Conservation (phyloP, 2,113 vertebrate species). For the Sakesphorus luctuosus region DNA sequence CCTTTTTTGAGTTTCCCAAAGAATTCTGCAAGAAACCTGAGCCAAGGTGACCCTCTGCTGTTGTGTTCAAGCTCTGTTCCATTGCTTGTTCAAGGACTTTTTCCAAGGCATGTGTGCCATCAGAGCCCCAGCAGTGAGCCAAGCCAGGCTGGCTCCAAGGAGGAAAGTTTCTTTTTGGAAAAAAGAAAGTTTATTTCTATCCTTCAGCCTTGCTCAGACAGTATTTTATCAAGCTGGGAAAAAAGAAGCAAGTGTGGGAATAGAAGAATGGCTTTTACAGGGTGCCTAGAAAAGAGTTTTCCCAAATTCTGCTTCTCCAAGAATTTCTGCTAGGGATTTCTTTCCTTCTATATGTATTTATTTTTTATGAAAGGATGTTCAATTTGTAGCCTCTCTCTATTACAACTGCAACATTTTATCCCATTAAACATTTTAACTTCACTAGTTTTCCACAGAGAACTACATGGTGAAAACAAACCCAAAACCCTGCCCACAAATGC, state of each 20-base stretch:
- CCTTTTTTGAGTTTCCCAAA: neutral
- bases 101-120: neutral
- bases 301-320: neutral
- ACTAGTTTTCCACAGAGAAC: neutral
- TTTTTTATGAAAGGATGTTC: neutral
- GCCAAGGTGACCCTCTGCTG: neutral
- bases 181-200: neutral
- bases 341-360: neutral
- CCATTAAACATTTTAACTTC: neutral
- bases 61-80: neutral
- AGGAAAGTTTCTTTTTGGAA: neutral
- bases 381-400: neutral
- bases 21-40: neutral
- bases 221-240: neutral
- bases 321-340: neutral
- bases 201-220: neutral
- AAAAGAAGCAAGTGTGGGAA: neutral
- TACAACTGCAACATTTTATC: neutral
- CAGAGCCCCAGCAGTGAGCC: neutral
- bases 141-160: neutral
- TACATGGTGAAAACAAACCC: neutral
- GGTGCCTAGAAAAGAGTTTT: neutral
- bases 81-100: neutral
- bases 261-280: neutral
- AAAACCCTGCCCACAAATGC: neutral